Conservation (phyloP, 1,140 invertebrate genomes). For the Drosophila gunungcola region DNA sequence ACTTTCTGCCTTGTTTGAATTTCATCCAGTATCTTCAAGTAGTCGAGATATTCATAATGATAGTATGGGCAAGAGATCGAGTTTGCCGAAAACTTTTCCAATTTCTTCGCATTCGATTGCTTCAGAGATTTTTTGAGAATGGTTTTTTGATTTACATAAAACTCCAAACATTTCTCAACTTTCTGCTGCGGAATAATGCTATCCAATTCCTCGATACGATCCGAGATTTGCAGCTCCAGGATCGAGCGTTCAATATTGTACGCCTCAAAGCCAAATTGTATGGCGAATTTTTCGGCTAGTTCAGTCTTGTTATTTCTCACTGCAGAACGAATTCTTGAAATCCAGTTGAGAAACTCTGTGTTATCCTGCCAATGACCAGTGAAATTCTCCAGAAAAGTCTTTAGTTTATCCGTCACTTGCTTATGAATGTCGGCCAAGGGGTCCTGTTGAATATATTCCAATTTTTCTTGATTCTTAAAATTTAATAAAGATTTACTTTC, state of each 20-base stretch:
- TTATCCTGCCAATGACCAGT: not conserved
- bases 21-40: not conserved
- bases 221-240: not conserved
- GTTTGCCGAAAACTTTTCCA: not conserved
- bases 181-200: constrained; percentile 2
- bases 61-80: not conserved
- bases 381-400: constrained; percentile 2
- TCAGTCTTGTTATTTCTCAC: not conserved
- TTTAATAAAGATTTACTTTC: not conserved
- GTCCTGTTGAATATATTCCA: not conserved
- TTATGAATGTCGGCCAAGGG: not conserved
- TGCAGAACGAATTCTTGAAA: not conserved
- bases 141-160: not conserved
- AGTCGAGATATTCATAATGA: not conserved
- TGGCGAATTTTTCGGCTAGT: not conserved
- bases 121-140: not conserved
- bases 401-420: not conserved
- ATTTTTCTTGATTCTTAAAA: not conserved
- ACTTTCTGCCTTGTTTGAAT: not conserved
- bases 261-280: not conserved
- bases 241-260: not conserved
- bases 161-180: not conserved
- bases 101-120: not conserved
- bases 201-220: not conserved
- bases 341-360: constrained; percentile 6